Percentiles rank a stretch among this genome's conserved stretches.
Evolutionary conservation across 2,113 vertebrate genomes (phyloP).

Genomic region (Cnemophilus loriae): DNA sequence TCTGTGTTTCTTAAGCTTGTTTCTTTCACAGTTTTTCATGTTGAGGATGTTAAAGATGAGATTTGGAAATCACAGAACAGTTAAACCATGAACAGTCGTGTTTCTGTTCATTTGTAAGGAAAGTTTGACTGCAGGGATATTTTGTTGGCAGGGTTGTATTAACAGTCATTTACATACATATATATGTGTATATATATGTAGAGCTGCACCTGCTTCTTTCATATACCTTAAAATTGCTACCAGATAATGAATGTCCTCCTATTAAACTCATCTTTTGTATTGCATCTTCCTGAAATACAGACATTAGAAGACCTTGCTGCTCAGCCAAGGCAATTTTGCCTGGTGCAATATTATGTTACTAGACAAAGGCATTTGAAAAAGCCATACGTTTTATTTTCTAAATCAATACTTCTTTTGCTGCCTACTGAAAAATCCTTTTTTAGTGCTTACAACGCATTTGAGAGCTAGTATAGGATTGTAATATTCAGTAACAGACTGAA

Average conservation of each 20-base stretch:
- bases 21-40: slow-evolving; percentile 48
- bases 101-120: slow-evolving; percentile 21
- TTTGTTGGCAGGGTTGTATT: slow-evolving; percentile 8
- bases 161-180: slow-evolving; percentile 4
- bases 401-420: slow-evolving; percentile 58
- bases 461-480: slow-evolving; percentile 49
- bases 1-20: background rate
- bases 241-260: slow-evolving; percentile 28
- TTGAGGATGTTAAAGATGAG: slow-evolving; percentile 2
- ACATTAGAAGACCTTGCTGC: slow-evolving; percentile 46
- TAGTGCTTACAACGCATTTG: slow-evolving; percentile 34
- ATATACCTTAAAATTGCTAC: slow-evolving; percentile 26
- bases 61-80: slow-evolving; percentile 32
- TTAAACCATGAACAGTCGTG: background rate
- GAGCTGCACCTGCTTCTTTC: slow-evolving; percentile 34
- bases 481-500: slow-evolving; percentile 41
- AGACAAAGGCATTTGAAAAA: slow-evolving; percentile 61
- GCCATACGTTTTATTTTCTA: slow-evolving; percentile 58
- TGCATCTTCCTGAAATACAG: slow-evolving; percentile 46
- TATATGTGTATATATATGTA: slow-evolving; percentile 13
- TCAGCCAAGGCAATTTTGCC: slow-evolving; percentile 1
- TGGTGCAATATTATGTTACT: slow-evolving; percentile 37
- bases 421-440: slow-evolving; percentile 37
- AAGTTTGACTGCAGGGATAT: background rate
- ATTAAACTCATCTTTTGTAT: slow-evolving; percentile 11